Evolutionary conservation across 2,888 invertebrate genomes (phyloP), one percentile per base, ranked within the genome.

Genomic region (Cheilosia vernalis): DNA sequence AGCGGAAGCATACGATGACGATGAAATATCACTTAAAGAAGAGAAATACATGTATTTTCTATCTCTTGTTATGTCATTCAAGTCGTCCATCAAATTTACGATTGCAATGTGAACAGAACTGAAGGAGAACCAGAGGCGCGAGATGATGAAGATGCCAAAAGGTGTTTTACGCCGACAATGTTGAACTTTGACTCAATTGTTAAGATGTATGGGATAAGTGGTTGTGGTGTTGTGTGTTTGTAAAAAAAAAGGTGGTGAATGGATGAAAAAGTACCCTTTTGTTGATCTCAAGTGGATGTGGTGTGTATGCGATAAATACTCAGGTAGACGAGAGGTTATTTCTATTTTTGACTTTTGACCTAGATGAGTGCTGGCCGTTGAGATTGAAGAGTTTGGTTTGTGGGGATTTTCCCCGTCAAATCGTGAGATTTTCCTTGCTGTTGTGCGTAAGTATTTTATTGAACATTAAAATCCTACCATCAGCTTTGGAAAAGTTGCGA

Each of bases 1-100:
- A 47, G 51, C 53, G 73, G 44, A 27, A 37, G 27, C 51, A 58
- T 60, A 44, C 24, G 44, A 77, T 53, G 70, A 78, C 70, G 78
- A 82, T 66, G 77, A 82, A 82, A 77, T 77, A 77, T 82, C 81
- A 64, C 81, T 82, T 82, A 66, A 60, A 58, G 37, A 40, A 49
- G 42, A 42, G 44, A 60, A 66, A 44, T 42, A 47, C 24, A 17
- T n/a, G 51, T 51, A 51, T 13, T 51, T 51, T 24, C 10, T 5
- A 51, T 70, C 64, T 79, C 73, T 42, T 53, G 53, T 61, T 21
- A 40, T 74, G 55, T 66, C 51, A 49, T 67, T 73, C 61, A 67
- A 60, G 53, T 47, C 60, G 80, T 84, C 83, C 69, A 74, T 84
- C 69, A 73, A 79, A 49, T 49, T 73, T 60, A 58, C 4, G 51